Base-by-base conservation (phyloP, 35 echinoderm and acorn worm species). In the Heliocidaris tuberculata region DNA sequence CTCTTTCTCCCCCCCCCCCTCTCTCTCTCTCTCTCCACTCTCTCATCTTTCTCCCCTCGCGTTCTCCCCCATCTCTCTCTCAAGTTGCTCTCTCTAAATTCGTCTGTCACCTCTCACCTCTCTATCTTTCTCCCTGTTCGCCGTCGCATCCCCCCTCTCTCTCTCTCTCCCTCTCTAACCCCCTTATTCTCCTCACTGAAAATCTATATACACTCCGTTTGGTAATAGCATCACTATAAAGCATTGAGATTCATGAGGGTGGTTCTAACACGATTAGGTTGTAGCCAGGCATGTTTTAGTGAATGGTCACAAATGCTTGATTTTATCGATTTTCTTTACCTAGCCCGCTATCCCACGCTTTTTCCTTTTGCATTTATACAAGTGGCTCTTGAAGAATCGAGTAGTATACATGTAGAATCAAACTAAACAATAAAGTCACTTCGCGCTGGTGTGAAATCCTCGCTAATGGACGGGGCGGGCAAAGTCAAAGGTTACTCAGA, bases 261-360 rank as follows among this genome's bases (percentile, higher is more conserved):
- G 35, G 35, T 42, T 42, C 35, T 42, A 42, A 42, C 35, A 42
- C 35, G 35, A 42, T 42, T 42, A 42, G 35, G 35, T 60, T 78
- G 65, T 78, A 78, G 15, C 65, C 17, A 78, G 65, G 19, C 65
- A n/a, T 78, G 65, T 78, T 24, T 78, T 29, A 78, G 65, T 78
- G 65, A 78, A 78, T 78, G 17, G 21, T 78, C 65, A 78, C 65
- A 24, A 78, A n/a, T 78, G 65, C 65, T 78, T 78, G 15, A 78
- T 78, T 78, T 27, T 78, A 78, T 78, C 65, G 65, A 78, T 78
- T 78, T 78, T 78, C 65, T 78, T 78, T 78, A n/a, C 65, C 65
- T 24, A 7, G 21, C 65, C 65, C 21, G 65, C 19, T 27, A 78
- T 78, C 65, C 65, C 65, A 78, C 65, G 65, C 65, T n/a, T 78